Conservation (phyloP, 2,888 invertebrate genomes). For the Myathropa florea region DNA sequence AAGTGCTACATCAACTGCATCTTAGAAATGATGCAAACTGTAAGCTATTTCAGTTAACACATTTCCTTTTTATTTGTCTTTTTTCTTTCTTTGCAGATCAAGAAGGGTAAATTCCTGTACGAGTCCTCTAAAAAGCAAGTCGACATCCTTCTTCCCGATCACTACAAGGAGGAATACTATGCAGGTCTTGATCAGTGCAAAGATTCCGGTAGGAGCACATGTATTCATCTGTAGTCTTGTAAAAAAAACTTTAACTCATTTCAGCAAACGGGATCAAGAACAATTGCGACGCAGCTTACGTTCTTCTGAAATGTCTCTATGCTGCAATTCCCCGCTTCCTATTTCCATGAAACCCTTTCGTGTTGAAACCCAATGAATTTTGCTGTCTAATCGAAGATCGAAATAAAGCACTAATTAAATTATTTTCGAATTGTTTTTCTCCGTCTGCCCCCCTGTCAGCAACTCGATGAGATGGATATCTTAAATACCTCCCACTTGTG, state of each 20-base stretch:
- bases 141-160: slow-evolving; percentile 78
- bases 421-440: neutral
- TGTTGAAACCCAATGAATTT: neutral
- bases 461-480: neutral
- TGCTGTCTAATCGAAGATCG: neutral
- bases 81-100: slow-evolving; percentile 74
- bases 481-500: neutral
- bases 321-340: slow-evolving; percentile 75
- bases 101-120: slow-evolving; percentile 79
- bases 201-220: slow-evolving; percentile 71
- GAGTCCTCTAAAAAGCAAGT: slow-evolving; percentile 79
- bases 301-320: slow-evolving; percentile 75
- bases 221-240: neutral
- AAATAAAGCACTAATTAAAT: slow-evolving; percentile 20
- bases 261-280: slow-evolving; percentile 78
- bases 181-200: slow-evolving; percentile 76
- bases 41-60: slow-evolving; percentile 69
- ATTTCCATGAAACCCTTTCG: slow-evolving; percentile 74
- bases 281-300: slow-evolving; percentile 77
- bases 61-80: too few species aligned
- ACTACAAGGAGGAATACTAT: slow-evolving; percentile 75
- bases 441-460: neutral
- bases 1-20: slow-evolving; percentile 83
- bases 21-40: slow-evolving; percentile 82
- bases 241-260: neutral